Base-by-base conservation (phyloP, 2,113 vertebrate genomes). In the Cnemophilus loriae region DNA sequence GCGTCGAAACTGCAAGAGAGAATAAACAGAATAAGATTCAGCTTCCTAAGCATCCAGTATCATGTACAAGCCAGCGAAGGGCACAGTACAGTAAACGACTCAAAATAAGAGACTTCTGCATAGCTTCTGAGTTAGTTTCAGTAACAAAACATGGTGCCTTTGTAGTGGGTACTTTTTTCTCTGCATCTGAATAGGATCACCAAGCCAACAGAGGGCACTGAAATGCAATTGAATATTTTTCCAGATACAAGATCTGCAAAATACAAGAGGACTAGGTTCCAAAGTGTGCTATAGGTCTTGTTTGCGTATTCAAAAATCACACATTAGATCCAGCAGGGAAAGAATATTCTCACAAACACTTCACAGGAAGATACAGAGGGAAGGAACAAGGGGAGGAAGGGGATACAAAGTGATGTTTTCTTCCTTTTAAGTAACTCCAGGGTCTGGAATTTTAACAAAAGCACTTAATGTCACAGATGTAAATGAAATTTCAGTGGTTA, bases 1-100 rank as follows among this genome's bases (percentile, higher is more conserved):
- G 53, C 94, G 98, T 6, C 98, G 98, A 96, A 99, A 99, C 99
- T 99, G 97, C 37, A 88, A 81, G 79, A 87, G 22, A 90, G 47
- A 55, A 92, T 60, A 87, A 94, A 63, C 2, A 89, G 41, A 57
- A 81, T 27, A 9, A 85, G 80, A 44, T 46, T 35, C 60, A 84
- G 22, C 37, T 95, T 90, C 47, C 13, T 47, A 47, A 67, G 53
- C 1, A 8, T 21, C 73, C 42, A 13, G 7, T 80, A 16, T 26
- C 12, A 17, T 7, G 11, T 32, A 52, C 2, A 3, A 86, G 56
- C 18, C 75, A 68, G n/a, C 42, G 59, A 80, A 77, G 20, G 59
- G 15, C 69, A 42, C 11, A 17, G 11, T n/a, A 57, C 1, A 56
- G 41, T 27, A 85, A 94, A 57, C 47, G 1, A 52, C 41, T 71